Evolutionary conservation across 2,113 vertebrate species (phyloP), one percentile per base, ranked within the genome.

Genomic region (Zingel zingel): DNA sequence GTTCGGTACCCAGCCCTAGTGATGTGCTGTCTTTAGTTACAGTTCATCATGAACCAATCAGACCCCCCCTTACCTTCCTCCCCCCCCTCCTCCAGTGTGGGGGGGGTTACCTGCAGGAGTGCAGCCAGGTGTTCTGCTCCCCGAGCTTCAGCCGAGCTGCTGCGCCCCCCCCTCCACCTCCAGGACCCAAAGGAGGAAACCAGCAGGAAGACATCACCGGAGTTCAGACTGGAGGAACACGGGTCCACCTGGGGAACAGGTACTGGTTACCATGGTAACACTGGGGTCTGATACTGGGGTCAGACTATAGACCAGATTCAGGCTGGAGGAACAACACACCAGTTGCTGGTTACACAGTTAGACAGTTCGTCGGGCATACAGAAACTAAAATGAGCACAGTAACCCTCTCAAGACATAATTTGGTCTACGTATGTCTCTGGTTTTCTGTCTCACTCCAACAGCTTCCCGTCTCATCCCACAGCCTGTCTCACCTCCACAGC

Each of bases 121-220:
- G 45, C 90, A 56, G 96, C 83, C 72, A 98, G 91, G 80, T 96
- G 92, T 68, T 93, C 90, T 0, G 97, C 97, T 9, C 96, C 97
- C 0, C 82, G 59, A 61, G 92, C 96, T 89, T 99, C 97, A 0
- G 94, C 61, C 0, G 93, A 58, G 0, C 94, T 97, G 92, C 96
- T 95, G 47, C 95, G 95, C 23, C 92, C 76, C 27, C 98, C 98
- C 6, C 95, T 92, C 98, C 98, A 99, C 13, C 96, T 82, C 83
- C 95, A 97, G 66, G 95, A 92, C 1, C 94, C 90, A 0, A 95
- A 93, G 2, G 96, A 93, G 1, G 95, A 96, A 82, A 96, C 94
- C 89, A 99, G 94, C 39, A 99, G 91, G 83, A 97, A 98, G 77
- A 89, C 96, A 16, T 99, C 96, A 0, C 96, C 97, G 92, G 98